Evolutionary conservation across 2,888 invertebrate species (phyloP), one percentile per base, ranked within the genome.

Genomic region (Tenodera sinensis): DNA sequence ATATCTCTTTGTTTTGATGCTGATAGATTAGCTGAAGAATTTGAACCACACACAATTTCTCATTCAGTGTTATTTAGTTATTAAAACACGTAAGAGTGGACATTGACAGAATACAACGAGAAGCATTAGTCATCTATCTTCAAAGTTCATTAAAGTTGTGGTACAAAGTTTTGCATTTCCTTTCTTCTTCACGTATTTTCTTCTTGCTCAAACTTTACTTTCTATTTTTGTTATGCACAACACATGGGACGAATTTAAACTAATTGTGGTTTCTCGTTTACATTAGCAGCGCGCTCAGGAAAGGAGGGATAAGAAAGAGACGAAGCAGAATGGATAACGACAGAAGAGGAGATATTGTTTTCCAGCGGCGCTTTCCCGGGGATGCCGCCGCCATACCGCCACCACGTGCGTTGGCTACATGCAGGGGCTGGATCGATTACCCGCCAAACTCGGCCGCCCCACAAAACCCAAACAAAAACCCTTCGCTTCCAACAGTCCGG

Each of bases 401-500:
- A 71, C 87, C 87, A 81, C 87, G 87, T 87, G 87, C 83, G 88
- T 88, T 82, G 84, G 89, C 34, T 81, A 83, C 89, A 82, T 71
- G 85, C 71, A 47, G 47, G 47, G 71, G 89, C 89, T 87, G 87
- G 89, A 89, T 89, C 89, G 89, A 89, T 89, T 89, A 87, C 89
- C 83, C 84, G 54, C 54, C 54, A 71, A 71, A 71, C 54, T 71
- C 54, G 54, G 54, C 54, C 71, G 47, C 84, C 81, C 89, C 83
- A 89, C 89, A 86, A 89, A 86, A 89, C 83, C 89, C 89, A 89
- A 89, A 89, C 89, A 89, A 89, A 89, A 89, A 89, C 87, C 84
- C 82, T 84, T 87, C 87, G 54, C 54, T 71, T 84, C 87, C 47
- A 87, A 87, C 34, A 25, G 84, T 25, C 84, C 84, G 84, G 71